phyloP scores from a whole-genome alignment of 2,888 invertebrate genomes.

The Crossocerus cetratus region DNA sequence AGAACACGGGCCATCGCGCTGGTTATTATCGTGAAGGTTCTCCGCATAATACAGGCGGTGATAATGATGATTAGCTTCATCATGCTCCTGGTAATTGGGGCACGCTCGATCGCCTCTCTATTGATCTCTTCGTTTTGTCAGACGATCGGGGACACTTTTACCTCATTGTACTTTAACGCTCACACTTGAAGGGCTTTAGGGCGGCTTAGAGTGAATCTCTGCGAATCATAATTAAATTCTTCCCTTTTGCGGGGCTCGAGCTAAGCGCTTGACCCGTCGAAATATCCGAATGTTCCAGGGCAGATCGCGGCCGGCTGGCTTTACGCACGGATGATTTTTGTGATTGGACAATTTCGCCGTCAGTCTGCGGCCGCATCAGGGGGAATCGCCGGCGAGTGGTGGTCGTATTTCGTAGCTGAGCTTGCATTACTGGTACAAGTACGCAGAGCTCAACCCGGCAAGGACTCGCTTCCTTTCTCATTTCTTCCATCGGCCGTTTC shows the following conservation, averaged over 20 bases:
- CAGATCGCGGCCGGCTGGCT: neutral
- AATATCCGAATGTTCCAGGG: neutral
- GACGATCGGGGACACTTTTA: constrained; percentile 7
- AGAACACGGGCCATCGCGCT: constrained; percentile 43
- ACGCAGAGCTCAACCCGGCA: constrained; percentile 20
- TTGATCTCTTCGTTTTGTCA: constrained; percentile 28
- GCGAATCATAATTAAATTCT: neutral
- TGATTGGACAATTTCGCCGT: constrained; percentile 7
- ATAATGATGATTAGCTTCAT: constrained; percentile 64
- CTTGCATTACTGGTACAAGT: constrained; percentile 7
- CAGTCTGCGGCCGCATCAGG: neutral
- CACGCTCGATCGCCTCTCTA: constrained; percentile 40
- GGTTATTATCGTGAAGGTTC: constrained; percentile 46
- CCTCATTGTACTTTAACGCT: constrained; percentile 11
- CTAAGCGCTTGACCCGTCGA: neutral
- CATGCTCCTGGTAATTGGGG: constrained; percentile 53
- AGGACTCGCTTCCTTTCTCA: constrained; percentile 6
- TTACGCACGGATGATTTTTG: constrained; percentile 11
- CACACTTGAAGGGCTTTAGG: neutral
- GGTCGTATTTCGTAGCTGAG: constrained; percentile 13
- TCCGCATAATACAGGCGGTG: constrained; percentile 54
- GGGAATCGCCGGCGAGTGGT: neutral
- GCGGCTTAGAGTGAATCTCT: neutral
- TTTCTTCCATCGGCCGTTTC: neutral
- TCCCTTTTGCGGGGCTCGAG: neutral